Percentiles rank a stretch among this genome's conserved stretches.
These are phyloP conservation scores for Catalaphyllia jardinei DNA, from an alignment of 64 coral and sea anemone genomes.

Conservation along the genomic window DNA sequence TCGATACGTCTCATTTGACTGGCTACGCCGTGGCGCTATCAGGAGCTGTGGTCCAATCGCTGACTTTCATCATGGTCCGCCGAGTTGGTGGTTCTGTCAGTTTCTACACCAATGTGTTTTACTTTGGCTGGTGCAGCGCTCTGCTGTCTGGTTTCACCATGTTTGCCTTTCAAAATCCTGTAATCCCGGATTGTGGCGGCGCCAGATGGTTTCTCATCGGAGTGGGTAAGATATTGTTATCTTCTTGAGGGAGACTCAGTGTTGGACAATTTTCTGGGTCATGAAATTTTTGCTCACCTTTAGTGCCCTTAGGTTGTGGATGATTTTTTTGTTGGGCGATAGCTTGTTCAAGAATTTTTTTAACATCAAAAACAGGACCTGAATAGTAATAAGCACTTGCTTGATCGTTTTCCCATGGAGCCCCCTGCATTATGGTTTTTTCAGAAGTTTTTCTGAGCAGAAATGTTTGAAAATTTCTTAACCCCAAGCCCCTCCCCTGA, in stretches of 20 bases:
- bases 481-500: no score
- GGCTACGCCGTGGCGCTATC: constrained; percentile 67
- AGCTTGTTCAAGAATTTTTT: no score
- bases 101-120: constrained; percentile 88
- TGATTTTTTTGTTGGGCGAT: no score
- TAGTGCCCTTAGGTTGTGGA: no score
- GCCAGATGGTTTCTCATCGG: constrained; percentile 79
- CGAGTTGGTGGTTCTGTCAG: constrained; percentile 56
- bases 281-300: no score
- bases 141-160: constrained; percentile 72
- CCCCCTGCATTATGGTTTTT: no score
- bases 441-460: no score
- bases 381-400: no score
- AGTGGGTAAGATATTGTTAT: constrained; percentile 58
- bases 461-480: no score
- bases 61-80: constrained; percentile 88
- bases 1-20: constrained; percentile 35
- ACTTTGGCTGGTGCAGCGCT: constrained; percentile 89
- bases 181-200: constrained; percentile 66
- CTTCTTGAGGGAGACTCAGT: not conserved
- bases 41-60: constrained; percentile 81
- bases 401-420: no score
- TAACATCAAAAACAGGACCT: no score
- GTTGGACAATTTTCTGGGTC: not conserved
- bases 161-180: constrained; percentile 74